Conservation (phyloP, 1,140 invertebrate genomes). For the Arctopsyche grandis region DNA sequence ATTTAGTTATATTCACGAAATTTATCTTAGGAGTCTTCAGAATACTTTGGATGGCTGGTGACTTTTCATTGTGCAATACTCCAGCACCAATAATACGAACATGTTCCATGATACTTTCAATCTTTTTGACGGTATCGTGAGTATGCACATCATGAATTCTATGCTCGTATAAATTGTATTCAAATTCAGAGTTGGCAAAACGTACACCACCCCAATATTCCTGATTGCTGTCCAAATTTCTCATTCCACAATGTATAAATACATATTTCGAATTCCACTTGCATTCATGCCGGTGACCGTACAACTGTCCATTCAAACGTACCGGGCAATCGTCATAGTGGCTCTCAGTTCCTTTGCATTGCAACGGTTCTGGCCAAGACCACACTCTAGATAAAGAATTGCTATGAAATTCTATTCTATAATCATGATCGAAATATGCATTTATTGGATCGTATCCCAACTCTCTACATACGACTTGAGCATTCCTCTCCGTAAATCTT, state of each 20-base stretch:
- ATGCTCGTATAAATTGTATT: slow-evolving; percentile 84
- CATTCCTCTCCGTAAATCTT: slow-evolving; percentile 93
- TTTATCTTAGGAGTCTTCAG: slow-evolving; percentile 84
- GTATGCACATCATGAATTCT: slow-evolving; percentile 83
- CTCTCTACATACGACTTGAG: slow-evolving; percentile 94
- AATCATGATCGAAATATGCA: slow-evolving; percentile 83
- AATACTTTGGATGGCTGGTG: slow-evolving; percentile 89
- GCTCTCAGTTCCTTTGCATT: slow-evolving; percentile 86
- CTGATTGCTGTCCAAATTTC: slow-evolving; percentile 74
- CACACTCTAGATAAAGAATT: slow-evolving; percentile 86
- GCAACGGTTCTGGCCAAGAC: slow-evolving; percentile 94
- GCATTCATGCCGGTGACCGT: slow-evolving; percentile 85
- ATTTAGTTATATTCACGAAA: slow-evolving; percentile 84
- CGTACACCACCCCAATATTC: slow-evolving; percentile 97
- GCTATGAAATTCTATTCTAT: slow-evolving; percentile 84
- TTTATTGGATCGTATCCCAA: slow-evolving; percentile 91
- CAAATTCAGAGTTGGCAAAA: slow-evolving; percentile 90
- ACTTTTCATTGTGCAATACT: slow-evolving; percentile 94
- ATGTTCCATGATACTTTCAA: slow-evolving; percentile 82
- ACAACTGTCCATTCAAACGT: slow-evolving; percentile 88
- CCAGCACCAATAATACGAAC: slow-evolving; percentile 95
- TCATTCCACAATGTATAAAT: slow-evolving; percentile 90
- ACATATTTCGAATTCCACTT: slow-evolving; percentile 91
- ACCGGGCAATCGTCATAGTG: slow-evolving; percentile 88
- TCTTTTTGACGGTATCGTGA: slow-evolving; percentile 72